These are phyloP conservation scores for Oithona nana DNA, from an alignment of 2,888 invertebrate species.

Conservation along the genomic window DNA sequence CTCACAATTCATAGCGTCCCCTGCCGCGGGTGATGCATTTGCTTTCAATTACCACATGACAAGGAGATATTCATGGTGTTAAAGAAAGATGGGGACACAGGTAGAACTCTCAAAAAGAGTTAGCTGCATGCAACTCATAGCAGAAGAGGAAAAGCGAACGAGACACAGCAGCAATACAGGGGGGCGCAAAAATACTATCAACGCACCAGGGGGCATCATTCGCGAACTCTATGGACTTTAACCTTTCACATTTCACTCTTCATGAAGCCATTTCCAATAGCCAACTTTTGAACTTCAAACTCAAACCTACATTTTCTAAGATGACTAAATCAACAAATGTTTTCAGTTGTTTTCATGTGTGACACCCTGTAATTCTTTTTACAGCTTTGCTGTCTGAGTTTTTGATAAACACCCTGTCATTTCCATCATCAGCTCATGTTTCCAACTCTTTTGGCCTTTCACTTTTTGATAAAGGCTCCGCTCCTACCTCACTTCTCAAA, in stretches of 20 bases:
- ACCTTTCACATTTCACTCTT: too few relatives aligned
- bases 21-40: constrained; percentile 2
- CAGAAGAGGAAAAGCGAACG: too few relatives aligned
- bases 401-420: background rate
- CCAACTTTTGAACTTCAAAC: background rate
- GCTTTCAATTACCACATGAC: constrained; percentile 7
- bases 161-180: too few relatives aligned
- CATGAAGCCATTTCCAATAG: background rate
- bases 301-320: background rate
- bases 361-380: too few relatives aligned
- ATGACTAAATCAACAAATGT: too few relatives aligned
- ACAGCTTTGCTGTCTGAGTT: too few relatives aligned
- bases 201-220: too few relatives aligned
- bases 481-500: background rate
- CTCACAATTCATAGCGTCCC: background rate
- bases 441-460: background rate
- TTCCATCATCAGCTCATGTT: background rate
- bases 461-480: background rate
- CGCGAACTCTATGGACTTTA: too few relatives aligned
- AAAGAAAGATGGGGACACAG: background rate
- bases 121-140: too few relatives aligned
- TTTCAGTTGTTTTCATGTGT: too few relatives aligned
- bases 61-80: background rate
- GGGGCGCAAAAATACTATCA: too few relatives aligned
- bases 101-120: too few relatives aligned